Evolutionary conservation across 1,140 invertebrate species (phyloP).

Genomic region (Stenopsyche tienmushanensis): DNA sequence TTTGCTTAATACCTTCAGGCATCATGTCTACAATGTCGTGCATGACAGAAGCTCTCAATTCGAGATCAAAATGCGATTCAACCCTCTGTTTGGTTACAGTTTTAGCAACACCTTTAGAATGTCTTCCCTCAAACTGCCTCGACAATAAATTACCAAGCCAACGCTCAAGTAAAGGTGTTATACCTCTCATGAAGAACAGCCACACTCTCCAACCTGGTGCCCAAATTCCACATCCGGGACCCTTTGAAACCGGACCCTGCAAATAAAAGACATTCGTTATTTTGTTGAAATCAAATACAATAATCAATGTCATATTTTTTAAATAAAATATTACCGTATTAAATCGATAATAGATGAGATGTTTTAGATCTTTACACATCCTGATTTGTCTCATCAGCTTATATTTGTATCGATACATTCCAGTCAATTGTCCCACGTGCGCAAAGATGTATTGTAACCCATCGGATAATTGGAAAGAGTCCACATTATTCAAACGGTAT

Average conservation of each 20-base stretch:
- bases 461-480: constrained; percentile 98
- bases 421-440: constrained; percentile 98
- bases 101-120: constrained; percentile 98
- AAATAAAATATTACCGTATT: constrained; percentile 82
- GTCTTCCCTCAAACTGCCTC: constrained; percentile 97
- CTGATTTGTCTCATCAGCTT: constrained; percentile 99
- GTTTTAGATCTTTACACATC: constrained; percentile 99
- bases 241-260: constrained; percentile 95
- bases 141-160: constrained; percentile 98
- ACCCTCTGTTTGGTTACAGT: constrained; percentile 99
- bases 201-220: constrained; percentile 99
- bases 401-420: constrained; percentile 99
- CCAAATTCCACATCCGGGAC: constrained; percentile 99
- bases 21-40: constrained; percentile 99
- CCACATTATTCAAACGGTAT: constrained; percentile 98
- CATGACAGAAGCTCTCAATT: constrained; percentile 97
- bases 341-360: constrained; percentile 99
- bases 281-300: too few relatives aligned
- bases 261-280: constrained; percentile 43
- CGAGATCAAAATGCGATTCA: constrained; percentile 98
- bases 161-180: constrained; percentile 94
- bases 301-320: too few relatives aligned
- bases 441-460: constrained; percentile 99
- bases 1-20: constrained; percentile 99
- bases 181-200: constrained; percentile 99